Percentiles rank a stretch among this genome's conserved stretches.
These are phyloP conservation scores for Capra hircus DNA, from an alignment of 2,113 vertebrate genomes.

Conservation along the genomic window DNA sequence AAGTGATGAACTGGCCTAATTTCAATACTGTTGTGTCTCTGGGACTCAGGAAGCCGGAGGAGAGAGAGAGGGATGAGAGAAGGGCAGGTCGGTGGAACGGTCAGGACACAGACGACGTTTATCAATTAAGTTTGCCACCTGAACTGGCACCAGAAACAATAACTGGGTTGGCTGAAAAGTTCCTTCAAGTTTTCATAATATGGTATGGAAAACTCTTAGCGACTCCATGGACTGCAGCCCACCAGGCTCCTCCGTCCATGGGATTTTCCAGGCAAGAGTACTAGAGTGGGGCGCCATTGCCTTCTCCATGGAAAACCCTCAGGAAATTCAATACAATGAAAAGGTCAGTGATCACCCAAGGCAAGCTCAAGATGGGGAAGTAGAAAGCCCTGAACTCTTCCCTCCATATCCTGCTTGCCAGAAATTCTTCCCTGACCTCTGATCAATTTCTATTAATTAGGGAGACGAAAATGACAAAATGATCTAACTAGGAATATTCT, in stretches of 20 bases:
- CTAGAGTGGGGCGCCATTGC: too few relatives aligned
- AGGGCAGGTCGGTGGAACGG: accelerated
- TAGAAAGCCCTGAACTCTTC: accelerated
- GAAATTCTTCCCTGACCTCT: not conserved
- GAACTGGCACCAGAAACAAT: not conserved
- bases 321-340: not conserved
- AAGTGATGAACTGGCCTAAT: not conserved
- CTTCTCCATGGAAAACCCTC: not conserved
- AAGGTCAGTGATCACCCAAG: not conserved
- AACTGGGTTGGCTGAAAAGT: not conserved
- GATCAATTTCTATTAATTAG: not conserved
- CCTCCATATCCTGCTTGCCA: not conserved
- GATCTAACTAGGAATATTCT: not conserved
- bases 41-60: accelerated
- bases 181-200: not conserved
- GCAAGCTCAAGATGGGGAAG: not conserved
- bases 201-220: not conserved
- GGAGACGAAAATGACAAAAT: not conserved
- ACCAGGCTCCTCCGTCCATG: too few relatives aligned
- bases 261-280: too few relatives aligned
- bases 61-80: not conserved
- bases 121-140: not conserved
- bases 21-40: not conserved
- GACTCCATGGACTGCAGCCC: too few relatives aligned
- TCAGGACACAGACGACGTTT: accelerated